A percentile compares a stretch with the other conserved stretches of the same genome.
phyloP scores from a whole-genome alignment of 2,888 invertebrate genomes.

The Resseliella maxima region DNA sequence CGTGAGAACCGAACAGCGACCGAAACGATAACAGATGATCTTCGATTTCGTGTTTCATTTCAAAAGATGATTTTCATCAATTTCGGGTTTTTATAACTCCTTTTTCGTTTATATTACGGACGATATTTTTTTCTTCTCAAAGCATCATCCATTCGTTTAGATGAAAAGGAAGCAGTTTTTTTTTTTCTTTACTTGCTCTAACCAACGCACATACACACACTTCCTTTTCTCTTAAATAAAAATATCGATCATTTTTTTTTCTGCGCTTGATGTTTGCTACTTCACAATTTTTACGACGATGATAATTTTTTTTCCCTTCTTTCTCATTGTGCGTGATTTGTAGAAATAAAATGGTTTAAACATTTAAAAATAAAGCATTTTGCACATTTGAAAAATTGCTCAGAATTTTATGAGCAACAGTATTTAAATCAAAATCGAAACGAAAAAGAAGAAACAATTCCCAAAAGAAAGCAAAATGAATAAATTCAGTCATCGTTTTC shows the following conservation, averaged over 20 bases:
- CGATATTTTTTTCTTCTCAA: background rate
- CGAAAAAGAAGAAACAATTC: too few species aligned
- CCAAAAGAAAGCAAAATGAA: background rate
- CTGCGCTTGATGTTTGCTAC: conserved; percentile 18
- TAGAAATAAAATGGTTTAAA: background rate
- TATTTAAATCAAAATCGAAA: background rate
- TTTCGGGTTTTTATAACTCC: conserved; percentile 48
- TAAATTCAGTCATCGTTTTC: background rate
- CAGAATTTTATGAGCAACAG: background rate
- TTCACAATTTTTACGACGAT: background rate
- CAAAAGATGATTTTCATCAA: conserved; percentile 42
- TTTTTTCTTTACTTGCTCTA: background rate
- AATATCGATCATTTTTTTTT: conserved; percentile 55
- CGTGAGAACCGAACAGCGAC: conserved; percentile 21
- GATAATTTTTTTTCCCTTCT: too few species aligned
- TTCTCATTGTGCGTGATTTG: background rate
- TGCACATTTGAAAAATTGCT: background rate
- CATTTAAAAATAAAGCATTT: background rate
- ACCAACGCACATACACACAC: background rate
- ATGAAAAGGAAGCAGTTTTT: conserved; percentile 46
- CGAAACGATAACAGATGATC: conserved; percentile 47
- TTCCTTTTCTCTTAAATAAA: conserved; percentile 12
- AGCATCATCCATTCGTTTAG: conserved; percentile 10
- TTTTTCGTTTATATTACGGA: background rate
- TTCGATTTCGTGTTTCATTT: conserved; percentile 53